Evolutionary conservation across 2,888 invertebrate species (phyloP).

Genomic region (Apotomis turbidana): DNA sequence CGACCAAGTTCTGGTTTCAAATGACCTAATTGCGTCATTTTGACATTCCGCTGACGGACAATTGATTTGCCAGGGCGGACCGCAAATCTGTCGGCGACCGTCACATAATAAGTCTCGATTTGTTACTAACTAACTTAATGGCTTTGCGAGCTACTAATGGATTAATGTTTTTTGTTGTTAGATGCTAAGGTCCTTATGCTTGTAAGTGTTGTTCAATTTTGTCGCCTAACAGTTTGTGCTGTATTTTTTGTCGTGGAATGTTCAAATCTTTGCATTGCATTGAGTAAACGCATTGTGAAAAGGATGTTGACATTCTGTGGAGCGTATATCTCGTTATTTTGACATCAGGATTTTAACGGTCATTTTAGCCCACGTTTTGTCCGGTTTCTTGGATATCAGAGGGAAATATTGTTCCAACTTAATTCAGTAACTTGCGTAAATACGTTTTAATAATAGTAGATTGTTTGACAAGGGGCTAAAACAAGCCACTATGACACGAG

Average conservation of each 20-base stretch:
- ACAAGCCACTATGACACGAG: too few species aligned
- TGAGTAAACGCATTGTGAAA: neutral
- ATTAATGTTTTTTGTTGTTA: conserved; percentile 1
- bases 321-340: neutral
- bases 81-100: conserved; percentile 47
- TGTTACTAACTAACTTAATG: neutral
- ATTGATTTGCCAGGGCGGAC: conserved; percentile 65
- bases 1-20: conserved; percentile 73
- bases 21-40: conserved; percentile 76
- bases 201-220: neutral
- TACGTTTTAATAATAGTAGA: too few species aligned
- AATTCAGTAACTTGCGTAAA: too few species aligned
- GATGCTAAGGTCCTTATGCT: neutral
- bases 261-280: neutral
- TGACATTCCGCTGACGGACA: conserved; percentile 72
- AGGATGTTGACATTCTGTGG: neutral
- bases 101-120: conserved; percentile 11
- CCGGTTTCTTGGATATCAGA: too few species aligned
- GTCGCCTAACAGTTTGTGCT: neutral
- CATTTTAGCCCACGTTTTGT: too few species aligned
- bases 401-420: too few species aligned
- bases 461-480: too few species aligned
- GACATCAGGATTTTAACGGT: too few species aligned
- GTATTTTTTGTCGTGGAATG: neutral
- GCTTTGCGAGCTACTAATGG: neutral